Evolutionary conservation across 2,113 vertebrate species (phyloP).

Genomic region (Archilochus colubris): DNA sequence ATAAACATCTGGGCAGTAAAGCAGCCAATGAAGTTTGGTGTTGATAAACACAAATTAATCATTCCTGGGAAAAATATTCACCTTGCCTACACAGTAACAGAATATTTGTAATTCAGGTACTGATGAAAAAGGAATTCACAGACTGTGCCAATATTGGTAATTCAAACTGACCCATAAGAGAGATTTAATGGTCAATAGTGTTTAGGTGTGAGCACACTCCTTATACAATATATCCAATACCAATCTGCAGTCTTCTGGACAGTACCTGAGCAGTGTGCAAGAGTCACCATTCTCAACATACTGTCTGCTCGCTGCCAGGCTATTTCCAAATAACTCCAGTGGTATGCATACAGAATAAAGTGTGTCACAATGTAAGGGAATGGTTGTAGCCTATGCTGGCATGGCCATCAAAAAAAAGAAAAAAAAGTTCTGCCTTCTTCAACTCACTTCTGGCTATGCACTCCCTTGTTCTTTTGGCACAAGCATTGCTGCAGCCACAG

Average conservation of each 20-base stretch:
- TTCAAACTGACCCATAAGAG: not conserved
- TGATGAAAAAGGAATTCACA: not conserved
- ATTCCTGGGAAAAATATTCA: not conserved
- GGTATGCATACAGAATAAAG: not conserved
- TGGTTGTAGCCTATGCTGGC: not conserved
- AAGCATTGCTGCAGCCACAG: not conserved
- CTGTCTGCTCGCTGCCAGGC: accelerated
- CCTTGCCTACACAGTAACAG: accelerated
- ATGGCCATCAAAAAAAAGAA: not conserved
- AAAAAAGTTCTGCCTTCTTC: not conserved
- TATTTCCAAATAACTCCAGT: not conserved
- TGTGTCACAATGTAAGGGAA: not conserved
- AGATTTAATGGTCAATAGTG: not conserved
- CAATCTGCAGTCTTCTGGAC: not conserved
- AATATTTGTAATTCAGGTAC: not conserved
- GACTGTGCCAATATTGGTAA: not conserved
- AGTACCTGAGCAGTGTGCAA: not conserved
- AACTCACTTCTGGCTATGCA: not conserved
- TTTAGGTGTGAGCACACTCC: not conserved
- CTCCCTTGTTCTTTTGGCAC: not conserved
- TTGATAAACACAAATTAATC: not conserved
- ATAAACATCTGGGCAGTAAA: not conserved
- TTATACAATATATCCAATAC: not conserved
- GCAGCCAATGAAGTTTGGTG: not conserved
- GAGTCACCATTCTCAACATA: not conserved